Evolutionary conservation across 2,797 vertebrate species (phyloP), one percentile per base, ranked within the genome.

Genomic region (Amniataba percoides): DNA sequence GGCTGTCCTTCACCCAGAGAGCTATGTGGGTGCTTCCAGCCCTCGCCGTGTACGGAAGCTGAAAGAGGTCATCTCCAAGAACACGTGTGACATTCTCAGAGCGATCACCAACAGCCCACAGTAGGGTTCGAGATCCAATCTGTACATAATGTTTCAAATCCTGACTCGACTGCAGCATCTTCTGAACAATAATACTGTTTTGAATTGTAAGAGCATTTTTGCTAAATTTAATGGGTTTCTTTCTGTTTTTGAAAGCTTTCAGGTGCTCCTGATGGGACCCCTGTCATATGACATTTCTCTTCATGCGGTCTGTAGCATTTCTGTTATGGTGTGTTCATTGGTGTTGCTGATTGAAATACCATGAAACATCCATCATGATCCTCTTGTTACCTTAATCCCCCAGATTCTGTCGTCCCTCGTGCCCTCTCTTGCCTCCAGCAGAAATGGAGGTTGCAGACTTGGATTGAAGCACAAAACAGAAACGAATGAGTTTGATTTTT

Each of bases 1-100:
- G 97, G 98, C 98, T 0, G 92, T 97, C 63, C 95, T 99, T 1
- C 95, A 97, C 77, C 96, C 97, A 0, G 97, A 99, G 86, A 99
- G 97, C 94, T 99, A 97, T 16, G 96, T 99, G 84, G 97, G 96
- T 0, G 75, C 91, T 0, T 96, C 97, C 12, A 98, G 96, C 74
- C 55, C 94, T 56, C 96, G 97, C 1, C 95, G 97, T 0, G 91
- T 98, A 34, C 94, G 97, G 57, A 99, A 98, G 84, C 96, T 99
- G 53, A 95, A 94, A 0, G 98, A 99, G 84, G 96, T 99, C 87
- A 90, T 97, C 90, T 95, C 96, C 77, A 99, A 98, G 94, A 99
- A 98, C 92, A 98, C 98, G 13, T 99, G 98, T 36, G 97, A 99
- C 71, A 96, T 99, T 91, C 94, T 99, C 81, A 97, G 96, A 92